phyloP scores from a whole-genome alignment of 2,888 invertebrate species.

The Philopedon plagiatum region DNA sequence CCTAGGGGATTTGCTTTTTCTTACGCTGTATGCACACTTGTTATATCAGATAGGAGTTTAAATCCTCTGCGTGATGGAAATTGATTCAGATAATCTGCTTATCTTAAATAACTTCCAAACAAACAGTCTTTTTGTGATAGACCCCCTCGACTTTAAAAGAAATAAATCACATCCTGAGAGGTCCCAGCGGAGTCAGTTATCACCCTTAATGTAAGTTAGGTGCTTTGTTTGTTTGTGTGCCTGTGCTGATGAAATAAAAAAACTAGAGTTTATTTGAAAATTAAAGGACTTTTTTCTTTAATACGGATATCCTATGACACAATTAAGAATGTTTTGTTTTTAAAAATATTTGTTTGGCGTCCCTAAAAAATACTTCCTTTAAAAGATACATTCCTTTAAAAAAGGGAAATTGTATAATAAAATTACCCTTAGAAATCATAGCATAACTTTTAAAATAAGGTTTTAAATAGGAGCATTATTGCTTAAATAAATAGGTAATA shows the following conservation, averaged over 20 bases:
- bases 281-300: neutral
- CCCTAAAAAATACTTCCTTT: too few relatives aligned
- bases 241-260: constrained; percentile 15
- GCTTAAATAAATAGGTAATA: too few relatives aligned
- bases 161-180: constrained; percentile 43
- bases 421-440: too few relatives aligned
- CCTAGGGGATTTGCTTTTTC: neutral
- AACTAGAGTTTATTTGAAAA: neutral
- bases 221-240: constrained; percentile 33
- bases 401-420: too few relatives aligned
- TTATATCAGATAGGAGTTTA: constrained; percentile 34
- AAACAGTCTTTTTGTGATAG: constrained; percentile 39
- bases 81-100: constrained; percentile 48
- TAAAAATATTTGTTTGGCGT: too few relatives aligned
- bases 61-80: constrained; percentile 33
- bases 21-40: constrained; percentile 7
- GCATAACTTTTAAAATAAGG: too few relatives aligned
- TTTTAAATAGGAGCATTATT: too few relatives aligned
- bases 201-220: constrained; percentile 36
- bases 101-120: constrained; percentile 46
- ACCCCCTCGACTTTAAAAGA: constrained; percentile 29
- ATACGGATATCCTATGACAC: too few relatives aligned
- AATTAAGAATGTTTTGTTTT: too few relatives aligned
- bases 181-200: constrained; percentile 32
- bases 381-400: too few relatives aligned